These are phyloP conservation scores for Meteorus cinctellus DNA, from an alignment of 2,888 invertebrate genomes.

Conservation along the genomic window DNA sequence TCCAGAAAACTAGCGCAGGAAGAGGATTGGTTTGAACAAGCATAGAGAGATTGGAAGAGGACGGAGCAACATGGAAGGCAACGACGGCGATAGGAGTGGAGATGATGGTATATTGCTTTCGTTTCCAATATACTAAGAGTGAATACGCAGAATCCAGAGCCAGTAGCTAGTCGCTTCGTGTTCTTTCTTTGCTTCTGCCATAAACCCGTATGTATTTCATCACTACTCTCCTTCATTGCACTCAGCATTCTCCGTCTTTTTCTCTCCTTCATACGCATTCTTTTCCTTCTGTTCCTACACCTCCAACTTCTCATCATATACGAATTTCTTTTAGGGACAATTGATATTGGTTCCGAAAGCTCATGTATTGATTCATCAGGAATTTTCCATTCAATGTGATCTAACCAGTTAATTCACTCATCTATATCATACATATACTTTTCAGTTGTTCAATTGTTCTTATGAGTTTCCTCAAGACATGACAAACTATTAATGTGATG, in stretches of 20 bases:
- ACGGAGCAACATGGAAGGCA: conserved; percentile 6
- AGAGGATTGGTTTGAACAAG: conserved; percentile 57
- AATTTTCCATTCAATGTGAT: no score
- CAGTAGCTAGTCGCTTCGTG: conserved; percentile 58
- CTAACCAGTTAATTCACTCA: no score
- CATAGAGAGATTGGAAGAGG: conserved; percentile 42
- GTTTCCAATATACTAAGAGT: conserved; percentile 70
- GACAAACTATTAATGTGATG: no score
- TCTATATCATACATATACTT: no score
- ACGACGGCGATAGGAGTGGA: conserved; percentile 24
- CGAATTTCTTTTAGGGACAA: no score
- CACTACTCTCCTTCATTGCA: conserved; percentile 24
- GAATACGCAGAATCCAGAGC: conserved; percentile 65
- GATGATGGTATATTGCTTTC: conserved; percentile 48
- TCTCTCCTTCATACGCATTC: conserved; percentile 30
- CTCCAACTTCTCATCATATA: conserved; percentile 37
- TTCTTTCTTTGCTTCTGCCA: conserved; percentile 44
- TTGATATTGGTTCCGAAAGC: no score
- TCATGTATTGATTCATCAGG: no score
- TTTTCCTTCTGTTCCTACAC: conserved; percentile 40
- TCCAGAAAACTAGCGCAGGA: conserved; percentile 42
- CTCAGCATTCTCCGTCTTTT: conserved; percentile 15
- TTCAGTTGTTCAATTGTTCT: no score
- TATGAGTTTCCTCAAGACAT: no score
- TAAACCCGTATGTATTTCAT: not conserved